Evolutionary conservation across 92 coral and sea anemone species (phyloP).

Genomic region (Actinostola sp.): DNA sequence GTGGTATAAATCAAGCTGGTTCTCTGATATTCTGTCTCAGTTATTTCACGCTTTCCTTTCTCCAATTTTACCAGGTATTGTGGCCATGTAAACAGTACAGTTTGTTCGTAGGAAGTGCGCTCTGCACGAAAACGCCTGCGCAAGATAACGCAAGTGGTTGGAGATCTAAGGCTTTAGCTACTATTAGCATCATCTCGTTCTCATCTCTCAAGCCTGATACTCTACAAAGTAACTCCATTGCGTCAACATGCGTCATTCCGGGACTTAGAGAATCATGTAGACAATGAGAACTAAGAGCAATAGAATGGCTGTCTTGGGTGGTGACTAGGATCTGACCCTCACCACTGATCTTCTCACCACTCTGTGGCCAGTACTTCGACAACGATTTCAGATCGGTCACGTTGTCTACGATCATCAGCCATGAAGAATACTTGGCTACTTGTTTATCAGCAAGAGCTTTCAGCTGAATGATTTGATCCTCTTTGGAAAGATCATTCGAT

Average conservation of each 20-base stretch:
- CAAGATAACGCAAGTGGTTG: constrained; percentile 22
- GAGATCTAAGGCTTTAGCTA: constrained; percentile 6
- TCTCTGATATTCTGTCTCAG: not conserved
- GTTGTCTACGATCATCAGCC: constrained; percentile 44
- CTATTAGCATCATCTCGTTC: not conserved
- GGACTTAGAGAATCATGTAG: constrained; percentile 29
- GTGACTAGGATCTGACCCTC: constrained; percentile 49
- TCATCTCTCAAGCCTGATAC: not conserved
- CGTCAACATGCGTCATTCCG: constrained; percentile 40
- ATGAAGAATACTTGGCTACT: constrained; percentile 3
- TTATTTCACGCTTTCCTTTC: constrained; percentile 10
- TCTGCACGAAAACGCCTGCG: constrained; percentile 14
- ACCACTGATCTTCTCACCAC: constrained; percentile 39
- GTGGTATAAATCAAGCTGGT: not conserved
- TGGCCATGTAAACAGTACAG: constrained; percentile 12
- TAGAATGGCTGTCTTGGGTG: constrained; percentile 40
- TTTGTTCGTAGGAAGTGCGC: not conserved
- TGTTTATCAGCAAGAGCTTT: not conserved
- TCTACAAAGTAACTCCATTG: not conserved
- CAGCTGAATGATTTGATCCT: not conserved
- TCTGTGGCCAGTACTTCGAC: constrained; percentile 22
- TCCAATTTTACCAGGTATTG: not conserved
- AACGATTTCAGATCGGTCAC: no score
- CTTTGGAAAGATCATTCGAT: not conserved
- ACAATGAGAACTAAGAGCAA: constrained; percentile 28